A percentile compares a stretch with the other conserved stretches of the same genome.
phyloP scores from a whole-genome alignment of 2,797 vertebrate species.

The Microhierax caerulescens region DNA sequence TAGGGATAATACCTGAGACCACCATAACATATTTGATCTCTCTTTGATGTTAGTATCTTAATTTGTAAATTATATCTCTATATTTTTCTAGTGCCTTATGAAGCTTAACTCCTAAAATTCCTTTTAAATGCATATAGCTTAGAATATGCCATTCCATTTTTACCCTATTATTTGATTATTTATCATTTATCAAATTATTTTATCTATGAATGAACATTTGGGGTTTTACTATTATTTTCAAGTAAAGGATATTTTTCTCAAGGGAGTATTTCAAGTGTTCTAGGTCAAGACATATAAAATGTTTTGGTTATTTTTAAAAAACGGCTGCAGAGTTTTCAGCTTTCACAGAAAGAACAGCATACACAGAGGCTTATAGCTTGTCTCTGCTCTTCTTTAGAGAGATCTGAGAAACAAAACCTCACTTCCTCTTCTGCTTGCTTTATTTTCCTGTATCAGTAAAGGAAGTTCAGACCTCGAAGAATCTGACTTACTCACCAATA shows the following conservation, averaged over 20 bases:
- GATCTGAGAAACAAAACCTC: neutral
- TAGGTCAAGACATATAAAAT: neutral
- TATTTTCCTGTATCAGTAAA: neutral
- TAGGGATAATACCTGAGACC: neutral
- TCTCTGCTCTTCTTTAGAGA: neutral
- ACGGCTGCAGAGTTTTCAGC: neutral
- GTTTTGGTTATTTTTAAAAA: neutral
- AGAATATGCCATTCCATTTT: neutral
- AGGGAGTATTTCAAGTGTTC: neutral
- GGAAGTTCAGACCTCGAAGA: neutral
- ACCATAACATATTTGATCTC: neutral
- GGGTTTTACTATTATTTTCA: neutral
- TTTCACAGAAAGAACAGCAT: neutral
- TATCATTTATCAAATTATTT: neutral
- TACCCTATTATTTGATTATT: neutral
- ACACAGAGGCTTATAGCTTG: neutral
- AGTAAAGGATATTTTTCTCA: neutral
- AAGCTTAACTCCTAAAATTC: neutral
- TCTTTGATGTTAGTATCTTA: neutral
- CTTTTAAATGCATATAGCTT: neutral
- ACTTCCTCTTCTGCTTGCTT: neutral
- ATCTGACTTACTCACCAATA: neutral
- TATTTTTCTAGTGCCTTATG: neutral
- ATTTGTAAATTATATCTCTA: neutral
- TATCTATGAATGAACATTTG: neutral